These are phyloP conservation scores for Agonopterix alstromeriana DNA, from an alignment of 2,888 invertebrate species.

Conservation along the genomic window DNA sequence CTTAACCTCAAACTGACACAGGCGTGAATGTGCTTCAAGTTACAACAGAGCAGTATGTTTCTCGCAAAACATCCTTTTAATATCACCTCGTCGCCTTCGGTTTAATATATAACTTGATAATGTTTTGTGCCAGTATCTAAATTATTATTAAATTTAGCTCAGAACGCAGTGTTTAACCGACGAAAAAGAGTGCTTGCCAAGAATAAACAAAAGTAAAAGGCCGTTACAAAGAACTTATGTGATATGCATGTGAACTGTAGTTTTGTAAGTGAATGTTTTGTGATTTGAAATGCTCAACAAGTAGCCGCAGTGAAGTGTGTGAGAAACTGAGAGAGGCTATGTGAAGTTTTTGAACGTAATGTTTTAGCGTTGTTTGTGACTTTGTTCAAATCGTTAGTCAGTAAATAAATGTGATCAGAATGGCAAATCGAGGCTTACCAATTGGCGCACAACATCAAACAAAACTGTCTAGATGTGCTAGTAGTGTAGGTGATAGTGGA, in stretches of 20 bases:
- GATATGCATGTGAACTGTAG: slow-evolving; percentile 24
- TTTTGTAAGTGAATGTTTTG: slow-evolving; percentile 16
- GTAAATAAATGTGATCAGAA: slow-evolving; percentile 38
- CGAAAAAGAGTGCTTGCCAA: slow-evolving; percentile 18
- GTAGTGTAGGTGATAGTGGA: slow-evolving; percentile 59
- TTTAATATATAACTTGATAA: no score
- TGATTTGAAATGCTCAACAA: slow-evolving; percentile 27
- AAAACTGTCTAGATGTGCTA: slow-evolving; percentile 60
- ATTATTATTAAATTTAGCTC: no score
- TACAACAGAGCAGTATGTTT: slow-evolving; percentile 45
- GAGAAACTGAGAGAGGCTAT: slow-evolving; percentile 17
- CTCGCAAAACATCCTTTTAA: slow-evolving; percentile 28
- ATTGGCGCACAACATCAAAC: slow-evolving; percentile 48
- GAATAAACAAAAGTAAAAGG: slow-evolving; percentile 21
- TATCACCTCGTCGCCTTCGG: no score
- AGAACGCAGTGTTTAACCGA: slow-evolving; percentile 22
- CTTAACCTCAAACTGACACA: slow-evolving; percentile 75
- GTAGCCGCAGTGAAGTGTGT: slow-evolving; percentile 31
- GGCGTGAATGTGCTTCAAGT: slow-evolving; percentile 68
- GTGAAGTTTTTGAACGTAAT: slow-evolving; percentile 22
- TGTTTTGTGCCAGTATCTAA: no score
- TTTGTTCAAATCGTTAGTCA: slow-evolving; percentile 7
- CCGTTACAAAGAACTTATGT: slow-evolving; percentile 21
- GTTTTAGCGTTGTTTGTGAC: slow-evolving; percentile 9
- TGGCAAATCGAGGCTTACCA: slow-evolving; percentile 52